phyloP scores from a whole-genome alignment of 2,797 vertebrate species.

The Sebastes taczanowskii region DNA sequence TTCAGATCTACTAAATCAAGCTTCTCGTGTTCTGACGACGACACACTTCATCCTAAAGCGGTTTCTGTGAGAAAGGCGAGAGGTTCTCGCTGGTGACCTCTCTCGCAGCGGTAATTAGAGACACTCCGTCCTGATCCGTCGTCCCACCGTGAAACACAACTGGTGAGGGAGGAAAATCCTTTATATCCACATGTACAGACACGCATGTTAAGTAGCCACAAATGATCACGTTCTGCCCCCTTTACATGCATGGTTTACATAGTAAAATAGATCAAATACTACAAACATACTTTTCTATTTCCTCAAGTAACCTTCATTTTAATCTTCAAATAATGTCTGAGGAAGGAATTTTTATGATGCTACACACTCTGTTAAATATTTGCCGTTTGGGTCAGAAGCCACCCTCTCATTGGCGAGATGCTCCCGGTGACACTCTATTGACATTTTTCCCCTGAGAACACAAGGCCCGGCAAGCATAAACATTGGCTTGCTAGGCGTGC shows the following conservation, averaged over 20 bases:
- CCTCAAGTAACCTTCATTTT: neutral
- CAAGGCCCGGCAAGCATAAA: constrained; percentile 80
- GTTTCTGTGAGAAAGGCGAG: constrained; percentile 18
- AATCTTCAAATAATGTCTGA: neutral
- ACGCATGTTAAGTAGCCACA: neutral
- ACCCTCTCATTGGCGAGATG: constrained; percentile 56
- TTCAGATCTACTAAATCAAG: neutral
- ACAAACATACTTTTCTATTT: neutral
- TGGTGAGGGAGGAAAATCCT: neutral
- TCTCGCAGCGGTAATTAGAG: constrained; percentile 63
- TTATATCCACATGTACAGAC: constrained; percentile 5
- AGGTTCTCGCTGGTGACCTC: constrained; percentile 38
- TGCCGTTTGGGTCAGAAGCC: constrained; percentile 37
- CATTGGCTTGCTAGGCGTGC: constrained; percentile 80
- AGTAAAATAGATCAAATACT: neutral
- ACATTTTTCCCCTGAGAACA: constrained; percentile 82
- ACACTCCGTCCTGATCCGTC: constrained; percentile 26
- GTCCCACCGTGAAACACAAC: constrained; percentile 10
- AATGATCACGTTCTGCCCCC: neutral
- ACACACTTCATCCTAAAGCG: constrained; percentile 11
- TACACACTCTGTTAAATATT: constrained; percentile 3
- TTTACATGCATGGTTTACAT: constrained; percentile 9
- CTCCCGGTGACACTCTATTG: constrained; percentile 77
- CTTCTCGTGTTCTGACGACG: neutral
- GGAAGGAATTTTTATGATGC: constrained; percentile 1